phyloP scores from a whole-genome alignment of 1,140 invertebrate genomes.

The Cecropterus lyciades region DNA sequence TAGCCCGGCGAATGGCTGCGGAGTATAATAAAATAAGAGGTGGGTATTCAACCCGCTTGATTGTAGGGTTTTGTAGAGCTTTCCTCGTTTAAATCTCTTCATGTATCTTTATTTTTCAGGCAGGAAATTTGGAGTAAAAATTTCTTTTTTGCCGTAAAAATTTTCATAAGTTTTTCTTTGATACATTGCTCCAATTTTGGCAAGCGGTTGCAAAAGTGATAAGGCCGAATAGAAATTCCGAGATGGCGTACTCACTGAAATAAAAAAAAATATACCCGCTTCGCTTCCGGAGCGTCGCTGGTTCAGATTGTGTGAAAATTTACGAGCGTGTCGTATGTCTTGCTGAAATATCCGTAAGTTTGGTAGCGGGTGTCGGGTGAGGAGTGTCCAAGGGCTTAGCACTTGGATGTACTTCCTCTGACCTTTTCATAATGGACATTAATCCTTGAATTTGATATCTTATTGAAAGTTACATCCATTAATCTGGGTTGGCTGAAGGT shows the following conservation, averaged over 20 bases:
- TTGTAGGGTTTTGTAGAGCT: constrained; percentile 24
- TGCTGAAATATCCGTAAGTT: constrained; percentile 52
- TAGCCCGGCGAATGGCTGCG: constrained; percentile 29
- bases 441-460: constrained; percentile 6
- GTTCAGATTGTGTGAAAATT: constrained; percentile 63
- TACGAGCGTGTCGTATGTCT: constrained; percentile 60
- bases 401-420: constrained; percentile 13
- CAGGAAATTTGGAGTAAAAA: constrained; percentile 7
- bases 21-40: constrained; percentile 29
- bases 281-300: constrained; percentile 6
- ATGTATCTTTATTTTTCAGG: constrained; percentile 4
- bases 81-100: constrained; percentile 24
- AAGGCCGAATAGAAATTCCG: constrained; percentile 35
- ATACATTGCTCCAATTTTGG: constrained; percentile 34
- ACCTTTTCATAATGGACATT: constrained; percentile 11
- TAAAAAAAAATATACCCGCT: constrained; percentile 32
- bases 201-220: constrained; percentile 33
- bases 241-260: constrained; percentile 21
- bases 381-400: constrained; percentile 33
- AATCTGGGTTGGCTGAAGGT: neutral
- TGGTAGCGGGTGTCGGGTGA: constrained; percentile 39
- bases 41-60: constrained; percentile 27
- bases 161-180: constrained; percentile 3
- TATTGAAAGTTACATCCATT: constrained; percentile 1
- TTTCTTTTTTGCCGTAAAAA: neutral